Percentiles rank a stretch among this genome's conserved stretches.
phyloP scores from a whole-genome alignment of 2,797 vertebrate genomes.

The Peromyscus attwateri region DNA sequence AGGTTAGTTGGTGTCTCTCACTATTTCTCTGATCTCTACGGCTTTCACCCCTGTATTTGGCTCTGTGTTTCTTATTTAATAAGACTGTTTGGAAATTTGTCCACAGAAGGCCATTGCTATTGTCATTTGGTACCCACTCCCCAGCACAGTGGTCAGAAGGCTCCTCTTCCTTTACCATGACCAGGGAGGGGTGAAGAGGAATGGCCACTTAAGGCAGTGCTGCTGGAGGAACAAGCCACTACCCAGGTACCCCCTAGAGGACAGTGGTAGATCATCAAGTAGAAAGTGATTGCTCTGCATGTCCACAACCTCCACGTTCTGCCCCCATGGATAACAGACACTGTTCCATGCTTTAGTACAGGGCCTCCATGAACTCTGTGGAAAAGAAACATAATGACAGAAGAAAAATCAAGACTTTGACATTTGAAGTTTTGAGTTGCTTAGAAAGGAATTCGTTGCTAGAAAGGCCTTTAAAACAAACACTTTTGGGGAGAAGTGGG shows the following conservation, averaged over 20 bases:
- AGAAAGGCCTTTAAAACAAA: background rate
- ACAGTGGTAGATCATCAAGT: background rate
- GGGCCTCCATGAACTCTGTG: background rate
- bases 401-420: constrained; percentile 56
- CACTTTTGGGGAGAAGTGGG: background rate
- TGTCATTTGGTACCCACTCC: background rate
- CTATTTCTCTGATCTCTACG: too few relatives aligned
- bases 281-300: background rate
- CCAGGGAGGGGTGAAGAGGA: background rate
- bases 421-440: constrained; percentile 25
- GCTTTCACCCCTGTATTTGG: too few relatives aligned
- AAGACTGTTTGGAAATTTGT: too few relatives aligned
- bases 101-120: background rate
- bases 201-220: background rate
- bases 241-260: background rate
- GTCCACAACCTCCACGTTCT: background rate
- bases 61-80: too few relatives aligned
- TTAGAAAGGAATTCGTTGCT: constrained; percentile 53
- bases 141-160: background rate
- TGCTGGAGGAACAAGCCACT: background rate
- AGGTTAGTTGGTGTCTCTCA: too few relatives aligned
- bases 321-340: background rate
- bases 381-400: background rate
- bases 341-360: background rate
- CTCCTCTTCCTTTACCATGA: background rate